phyloP scores from a whole-genome alignment of 2,113 vertebrate genomes.

The Lanius ludovicianus region DNA sequence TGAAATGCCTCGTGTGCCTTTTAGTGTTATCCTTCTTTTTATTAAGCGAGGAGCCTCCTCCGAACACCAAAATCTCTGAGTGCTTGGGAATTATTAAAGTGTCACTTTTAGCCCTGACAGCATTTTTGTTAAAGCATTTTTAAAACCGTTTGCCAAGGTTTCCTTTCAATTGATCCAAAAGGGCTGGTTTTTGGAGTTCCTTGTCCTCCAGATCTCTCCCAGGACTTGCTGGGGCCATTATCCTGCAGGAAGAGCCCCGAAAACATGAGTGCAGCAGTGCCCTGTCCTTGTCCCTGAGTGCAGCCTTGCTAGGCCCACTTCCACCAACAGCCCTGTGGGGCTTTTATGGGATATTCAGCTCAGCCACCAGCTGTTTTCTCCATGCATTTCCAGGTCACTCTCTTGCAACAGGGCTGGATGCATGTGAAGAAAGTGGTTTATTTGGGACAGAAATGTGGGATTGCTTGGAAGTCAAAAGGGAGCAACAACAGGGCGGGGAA shows the following conservation, averaged over 20 bases:
- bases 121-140: background rate
- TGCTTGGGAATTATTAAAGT: background rate
- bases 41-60: background rate
- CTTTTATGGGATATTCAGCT: background rate
- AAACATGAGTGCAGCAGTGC: background rate
- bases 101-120: background rate
- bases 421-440: background rate
- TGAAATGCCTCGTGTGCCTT: background rate
- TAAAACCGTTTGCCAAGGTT: background rate
- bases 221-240: background rate
- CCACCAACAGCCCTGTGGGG: rapidly evolving
- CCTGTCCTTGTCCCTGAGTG: rapidly evolving
- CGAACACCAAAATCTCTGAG: background rate
- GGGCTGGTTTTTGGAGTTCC: background rate
- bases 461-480: background rate
- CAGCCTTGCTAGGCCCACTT: rapidly evolving
- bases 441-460: background rate
- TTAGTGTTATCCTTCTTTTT: background rate
- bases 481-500: background rate
- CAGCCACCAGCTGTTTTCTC: background rate
- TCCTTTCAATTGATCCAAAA: background rate
- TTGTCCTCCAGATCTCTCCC: background rate
- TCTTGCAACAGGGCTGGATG: rapidly evolving
- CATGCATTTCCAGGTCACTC: background rate
- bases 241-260: rapidly evolving